phyloP scores from a whole-genome alignment of 2,797 vertebrate species.

The Zenarchopterus dispar region DNA sequence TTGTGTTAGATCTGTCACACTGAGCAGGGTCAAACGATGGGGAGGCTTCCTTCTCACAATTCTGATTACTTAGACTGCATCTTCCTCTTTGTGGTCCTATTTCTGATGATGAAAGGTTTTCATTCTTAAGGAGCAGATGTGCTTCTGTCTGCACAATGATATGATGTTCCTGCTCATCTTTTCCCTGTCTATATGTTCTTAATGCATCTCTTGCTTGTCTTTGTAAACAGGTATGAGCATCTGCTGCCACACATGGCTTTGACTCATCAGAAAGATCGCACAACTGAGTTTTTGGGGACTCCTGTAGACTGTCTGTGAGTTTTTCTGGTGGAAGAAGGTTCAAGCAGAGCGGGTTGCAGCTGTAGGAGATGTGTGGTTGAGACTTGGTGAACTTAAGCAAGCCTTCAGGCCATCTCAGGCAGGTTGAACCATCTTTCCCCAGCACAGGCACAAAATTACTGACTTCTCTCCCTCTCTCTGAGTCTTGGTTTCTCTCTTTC shows the following conservation, averaged over 20 bases:
- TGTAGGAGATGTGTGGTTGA: conserved; percentile 91
- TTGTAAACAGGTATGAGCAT: conserved; percentile 56
- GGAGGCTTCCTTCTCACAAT: conserved; percentile 42
- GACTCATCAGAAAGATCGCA: conserved; percentile 42
- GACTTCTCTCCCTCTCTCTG: conserved; percentile 6
- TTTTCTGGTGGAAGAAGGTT: conserved; percentile 79
- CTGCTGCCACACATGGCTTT: conserved; percentile 30
- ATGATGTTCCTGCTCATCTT: conserved; percentile 45
- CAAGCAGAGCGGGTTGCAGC: conserved; percentile 90
- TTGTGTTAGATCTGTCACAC: conserved; percentile 71
- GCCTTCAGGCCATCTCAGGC: conserved; percentile 90
- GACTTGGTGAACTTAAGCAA: conserved; percentile 91
- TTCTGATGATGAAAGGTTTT: conserved; percentile 52
- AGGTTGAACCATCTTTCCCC: conserved; percentile 87
- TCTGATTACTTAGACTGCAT: conserved; percentile 45
- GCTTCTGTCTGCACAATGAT: conserved; percentile 57
- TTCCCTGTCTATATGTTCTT: conserved; percentile 29
- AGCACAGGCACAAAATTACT: conserved; percentile 82
- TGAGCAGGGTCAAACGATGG: conserved; percentile 74
- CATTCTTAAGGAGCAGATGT: conserved; percentile 68
- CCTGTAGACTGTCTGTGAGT: conserved; percentile 58
- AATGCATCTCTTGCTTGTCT: conserved; percentile 59
- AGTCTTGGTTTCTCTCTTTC: conserved; percentile 49
- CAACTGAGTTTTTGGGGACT: conserved; percentile 32
- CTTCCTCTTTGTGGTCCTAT: conserved; percentile 38